Conservation (phyloP, 2,113 vertebrate species). For the Nyctibius bracteatus region DNA sequence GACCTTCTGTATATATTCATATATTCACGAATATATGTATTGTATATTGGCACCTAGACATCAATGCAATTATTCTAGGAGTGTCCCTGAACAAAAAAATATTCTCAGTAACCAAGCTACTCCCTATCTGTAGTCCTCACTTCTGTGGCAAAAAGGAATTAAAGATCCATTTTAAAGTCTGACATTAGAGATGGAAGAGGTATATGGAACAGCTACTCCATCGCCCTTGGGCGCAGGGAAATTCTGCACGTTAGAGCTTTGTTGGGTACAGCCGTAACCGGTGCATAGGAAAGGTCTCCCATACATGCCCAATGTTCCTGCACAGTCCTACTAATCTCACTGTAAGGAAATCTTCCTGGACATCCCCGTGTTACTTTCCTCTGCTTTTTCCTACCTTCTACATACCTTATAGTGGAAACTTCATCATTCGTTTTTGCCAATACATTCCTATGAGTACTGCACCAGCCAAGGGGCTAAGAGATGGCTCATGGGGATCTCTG, state of each 20-base stretch:
- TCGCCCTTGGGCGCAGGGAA: not conserved
- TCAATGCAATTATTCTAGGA: not conserved
- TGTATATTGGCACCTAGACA: not conserved
- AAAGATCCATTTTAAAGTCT: not conserved
- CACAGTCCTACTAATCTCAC: not conserved
- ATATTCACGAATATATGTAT: not conserved
- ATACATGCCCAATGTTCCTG: not conserved
- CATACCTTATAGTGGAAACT: not conserved
- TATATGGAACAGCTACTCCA: not conserved
- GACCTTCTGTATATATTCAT: not conserved
- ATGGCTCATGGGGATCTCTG: accelerated
- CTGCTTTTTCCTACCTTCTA: not conserved
- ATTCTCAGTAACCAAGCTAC: not conserved
- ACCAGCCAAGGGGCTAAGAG: not conserved
- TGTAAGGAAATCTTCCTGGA: not conserved
- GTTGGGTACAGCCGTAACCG: not conserved
- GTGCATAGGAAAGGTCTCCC: not conserved
- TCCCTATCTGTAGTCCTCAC: not conserved
- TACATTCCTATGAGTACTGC: not conserved
- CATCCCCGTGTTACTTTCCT: not conserved
- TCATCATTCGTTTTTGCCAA: not conserved
- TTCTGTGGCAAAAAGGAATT: not conserved
- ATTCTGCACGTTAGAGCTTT: not conserved
- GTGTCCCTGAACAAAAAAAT: not conserved
- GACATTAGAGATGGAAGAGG: not conserved